These are phyloP conservation scores for Aramus guarauna DNA, from an alignment of 2,113 vertebrate genomes.

Conservation along the genomic window DNA sequence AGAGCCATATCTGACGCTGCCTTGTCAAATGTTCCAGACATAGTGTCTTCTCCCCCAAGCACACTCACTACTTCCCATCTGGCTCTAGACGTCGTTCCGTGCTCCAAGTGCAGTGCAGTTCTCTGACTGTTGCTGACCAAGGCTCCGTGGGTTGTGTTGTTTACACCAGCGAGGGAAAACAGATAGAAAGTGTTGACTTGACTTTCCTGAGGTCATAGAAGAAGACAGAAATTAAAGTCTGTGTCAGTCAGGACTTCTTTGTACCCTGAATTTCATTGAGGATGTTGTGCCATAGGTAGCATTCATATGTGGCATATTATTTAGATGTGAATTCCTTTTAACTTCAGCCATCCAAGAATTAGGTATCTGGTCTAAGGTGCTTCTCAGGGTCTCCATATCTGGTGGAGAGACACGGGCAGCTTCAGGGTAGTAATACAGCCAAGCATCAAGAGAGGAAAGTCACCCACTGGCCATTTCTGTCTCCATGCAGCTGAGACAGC, in stretches of 20 bases:
- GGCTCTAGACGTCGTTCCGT: neutral
- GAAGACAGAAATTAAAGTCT: neutral
- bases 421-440: neutral
- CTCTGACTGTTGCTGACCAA: neutral
- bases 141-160: neutral
- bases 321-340: neutral
- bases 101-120: neutral
- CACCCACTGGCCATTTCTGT: neutral
- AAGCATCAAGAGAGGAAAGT: neutral
- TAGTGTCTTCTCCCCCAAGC: neutral
- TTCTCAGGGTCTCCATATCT: neutral
- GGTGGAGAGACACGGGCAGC: neutral
- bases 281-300: neutral
- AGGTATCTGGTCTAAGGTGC: neutral
- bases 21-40: neutral
- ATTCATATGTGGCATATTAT: neutral
- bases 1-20: neutral
- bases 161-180: neutral
- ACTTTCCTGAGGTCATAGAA: neutral
- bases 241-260: neutral
- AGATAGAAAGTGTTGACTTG: neutral
- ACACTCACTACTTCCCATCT: neutral
- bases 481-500: neutral
- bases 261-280: neutral
- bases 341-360: neutral